A percentile compares a stretch with the other conserved stretches of the same genome.
phyloP scores from a whole-genome alignment of 1,140 invertebrate species.

The Habropoda laboriosa region DNA sequence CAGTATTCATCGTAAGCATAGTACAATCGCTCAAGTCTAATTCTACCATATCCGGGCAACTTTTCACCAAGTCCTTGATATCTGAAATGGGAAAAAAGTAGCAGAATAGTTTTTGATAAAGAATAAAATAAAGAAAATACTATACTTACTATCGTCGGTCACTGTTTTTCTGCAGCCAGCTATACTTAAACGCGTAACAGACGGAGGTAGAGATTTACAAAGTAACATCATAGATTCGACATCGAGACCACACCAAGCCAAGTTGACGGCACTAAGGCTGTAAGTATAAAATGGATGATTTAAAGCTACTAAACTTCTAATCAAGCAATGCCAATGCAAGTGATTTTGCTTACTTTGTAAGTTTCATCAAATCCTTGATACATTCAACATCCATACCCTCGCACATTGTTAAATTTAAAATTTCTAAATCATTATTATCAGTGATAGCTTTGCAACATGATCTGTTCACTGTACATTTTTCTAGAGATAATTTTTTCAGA shows the following conservation, averaged over 20 bases:
- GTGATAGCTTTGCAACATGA: constrained; percentile 85
- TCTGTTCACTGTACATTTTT: constrained; percentile 87
- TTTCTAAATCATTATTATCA: constrained; percentile 85
- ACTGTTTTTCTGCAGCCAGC: constrained; percentile 90
- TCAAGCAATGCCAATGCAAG: not conserved
- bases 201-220: constrained; percentile 84
- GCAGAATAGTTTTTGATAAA: not conserved
- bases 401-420: constrained; percentile 89
- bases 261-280: constrained; percentile 89
- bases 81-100: constrained; percentile 82
- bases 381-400: constrained; percentile 85
- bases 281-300: not conserved
- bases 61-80: constrained; percentile 84
- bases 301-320: not conserved
- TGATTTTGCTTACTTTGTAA: constrained; percentile 83
- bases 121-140: not conserved
- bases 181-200: constrained; percentile 88
- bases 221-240: constrained; percentile 84
- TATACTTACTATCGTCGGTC: constrained; percentile 87
- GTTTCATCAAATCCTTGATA: constrained; percentile 83
- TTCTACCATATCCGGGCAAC: constrained; percentile 89
- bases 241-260: constrained; percentile 91
- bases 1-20: constrained; percentile 84
- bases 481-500: constrained; percentile 91
- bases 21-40: constrained; percentile 93